These are phyloP conservation scores for Lycaon pictus DNA, from an alignment of 2,113 vertebrate species.

Conservation along the genomic window DNA sequence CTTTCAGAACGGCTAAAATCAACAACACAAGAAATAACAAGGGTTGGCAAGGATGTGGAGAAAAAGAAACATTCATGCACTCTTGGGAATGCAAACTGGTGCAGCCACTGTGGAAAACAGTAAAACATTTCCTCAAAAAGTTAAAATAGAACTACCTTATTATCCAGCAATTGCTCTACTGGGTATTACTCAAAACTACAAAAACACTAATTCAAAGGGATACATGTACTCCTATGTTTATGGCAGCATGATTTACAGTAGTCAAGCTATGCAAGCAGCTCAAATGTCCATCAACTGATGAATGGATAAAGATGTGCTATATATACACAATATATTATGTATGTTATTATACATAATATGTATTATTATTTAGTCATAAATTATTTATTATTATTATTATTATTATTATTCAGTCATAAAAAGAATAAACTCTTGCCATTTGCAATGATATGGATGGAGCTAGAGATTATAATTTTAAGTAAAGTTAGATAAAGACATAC, in stretches of 20 bases:
- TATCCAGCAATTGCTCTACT: not conserved
- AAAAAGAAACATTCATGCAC: not conserved
- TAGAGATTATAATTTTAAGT: not conserved
- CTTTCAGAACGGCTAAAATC: not conserved
- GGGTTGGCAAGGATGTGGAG: not conserved
- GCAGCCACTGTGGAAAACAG: not conserved
- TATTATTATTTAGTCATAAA: too few relatives aligned
- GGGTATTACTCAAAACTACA: not conserved
- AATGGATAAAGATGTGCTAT: not conserved
- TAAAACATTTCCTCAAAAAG: not conserved
- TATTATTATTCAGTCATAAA: not conserved
- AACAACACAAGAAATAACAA: not conserved
- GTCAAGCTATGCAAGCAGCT: not conserved
- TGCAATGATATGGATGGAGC: not conserved
- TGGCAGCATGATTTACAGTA: not conserved
- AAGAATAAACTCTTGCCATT: not conserved
- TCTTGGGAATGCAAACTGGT: not conserved
- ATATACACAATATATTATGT: not conserved
- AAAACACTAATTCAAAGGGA: not conserved
- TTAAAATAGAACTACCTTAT: not conserved
- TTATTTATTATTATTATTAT: too few relatives aligned
- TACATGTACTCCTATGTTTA: not conserved
- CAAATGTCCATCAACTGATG: not conserved
- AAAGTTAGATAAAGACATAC: not conserved
- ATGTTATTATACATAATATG: too few relatives aligned